Evolutionary conservation across 2,113 vertebrate species (phyloP), one percentile per base, ranked within the genome.

Genomic region (Malurus elegans): DNA sequence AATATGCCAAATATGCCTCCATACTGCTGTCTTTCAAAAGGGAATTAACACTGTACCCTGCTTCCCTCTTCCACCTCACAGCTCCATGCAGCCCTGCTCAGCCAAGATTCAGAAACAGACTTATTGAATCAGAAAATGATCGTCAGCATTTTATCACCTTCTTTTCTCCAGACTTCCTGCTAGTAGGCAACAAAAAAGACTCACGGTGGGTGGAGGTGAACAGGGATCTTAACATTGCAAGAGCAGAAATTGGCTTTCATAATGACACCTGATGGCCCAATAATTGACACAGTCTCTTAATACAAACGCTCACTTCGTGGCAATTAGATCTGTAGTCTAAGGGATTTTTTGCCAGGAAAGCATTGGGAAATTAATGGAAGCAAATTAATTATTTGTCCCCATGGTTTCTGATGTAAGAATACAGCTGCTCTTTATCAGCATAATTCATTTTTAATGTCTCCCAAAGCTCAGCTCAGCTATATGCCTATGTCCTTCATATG

Each of bases 381-480:
- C 72, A 93, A 95, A 88, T 95, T 92, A 93, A 95, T 92, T 93
- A 93, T 96, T 97, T 97, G 92, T 94, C 89, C 72, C 69, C 25
- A 16, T 40, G 44, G 83, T 61, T 95, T 91, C 88, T 88, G 72
- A 89, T 79, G 47, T 86, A 92, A 92, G 82, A 94, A 95, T 94
- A 88, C 92, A 93, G 88, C 72, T 96, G 92, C 88, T 94, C 92
- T 88, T 93, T 94, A 93, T 80, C 69, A 93, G 82, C 38, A 26
- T 86, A 92, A 94, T 88, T 92, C 62, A 96, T 91, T 92, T 93
- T 80, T 93, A 73, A 90, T 71, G 61, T 74, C 70, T 95, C 80
- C 75, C 86, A 93, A 88, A 75, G 76, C 86, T 93, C 86, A 93
- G 65, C 34, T 80, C 79, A 94, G 71, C 74, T 95, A 70, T 56